Evolutionary conservation across 2,113 vertebrate genomes (phyloP).

Genomic region (Colinus virginianus): DNA sequence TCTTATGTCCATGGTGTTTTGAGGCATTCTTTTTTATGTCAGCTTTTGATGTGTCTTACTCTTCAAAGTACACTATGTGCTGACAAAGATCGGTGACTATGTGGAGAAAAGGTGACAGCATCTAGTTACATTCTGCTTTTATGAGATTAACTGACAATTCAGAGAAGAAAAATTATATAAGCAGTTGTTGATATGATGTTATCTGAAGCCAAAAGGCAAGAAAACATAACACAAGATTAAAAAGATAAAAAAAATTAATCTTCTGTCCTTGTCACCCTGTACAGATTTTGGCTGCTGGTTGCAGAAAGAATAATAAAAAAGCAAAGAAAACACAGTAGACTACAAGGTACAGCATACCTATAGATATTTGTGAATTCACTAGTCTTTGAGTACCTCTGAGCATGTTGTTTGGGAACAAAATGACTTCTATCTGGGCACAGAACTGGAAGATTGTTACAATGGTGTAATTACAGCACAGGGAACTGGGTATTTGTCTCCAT

Average conservation of each 20-base stretch:
- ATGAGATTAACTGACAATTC: background rate
- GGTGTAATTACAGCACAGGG: background rate
- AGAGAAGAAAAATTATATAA: background rate
- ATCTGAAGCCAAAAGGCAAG: background rate
- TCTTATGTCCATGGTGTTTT: background rate
- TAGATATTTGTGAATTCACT: background rate
- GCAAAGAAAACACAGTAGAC: background rate
- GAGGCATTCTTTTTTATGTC: background rate
- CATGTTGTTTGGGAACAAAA: background rate
- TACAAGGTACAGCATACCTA: background rate
- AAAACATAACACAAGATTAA: background rate
- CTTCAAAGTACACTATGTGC: background rate
- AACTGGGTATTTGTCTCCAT: background rate
- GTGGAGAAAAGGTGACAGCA: background rate
- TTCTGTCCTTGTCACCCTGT: background rate
- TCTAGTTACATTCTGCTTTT: background rate
- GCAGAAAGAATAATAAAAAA: background rate
- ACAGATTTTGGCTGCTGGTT: background rate
- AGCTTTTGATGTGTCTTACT: constrained; percentile 1
- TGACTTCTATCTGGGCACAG: background rate
- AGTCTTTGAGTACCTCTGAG: background rate
- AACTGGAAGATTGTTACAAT: background rate
- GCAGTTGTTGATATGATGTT: background rate
- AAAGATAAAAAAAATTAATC: background rate
- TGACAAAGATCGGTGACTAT: constrained; percentile 12